These are phyloP conservation scores for Premnoplex brunnescens DNA, from an alignment of 2,797 vertebrate species.

Conservation along the genomic window DNA sequence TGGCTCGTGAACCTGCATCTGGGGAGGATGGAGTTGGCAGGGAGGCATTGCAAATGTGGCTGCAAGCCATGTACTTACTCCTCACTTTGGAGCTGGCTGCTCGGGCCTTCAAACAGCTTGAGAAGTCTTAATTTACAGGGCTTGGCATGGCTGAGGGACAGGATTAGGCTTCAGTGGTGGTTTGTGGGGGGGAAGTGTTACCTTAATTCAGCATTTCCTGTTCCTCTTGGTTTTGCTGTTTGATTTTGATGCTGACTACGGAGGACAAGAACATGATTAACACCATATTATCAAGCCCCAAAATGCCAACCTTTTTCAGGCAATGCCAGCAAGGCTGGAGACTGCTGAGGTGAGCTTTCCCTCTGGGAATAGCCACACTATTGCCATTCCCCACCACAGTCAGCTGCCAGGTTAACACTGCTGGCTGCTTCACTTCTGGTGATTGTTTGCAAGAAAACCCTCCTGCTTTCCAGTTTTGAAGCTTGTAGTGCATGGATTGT, in stretches of 20 bases:
- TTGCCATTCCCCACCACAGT: not conserved
- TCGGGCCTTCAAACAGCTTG: conserved; percentile 2
- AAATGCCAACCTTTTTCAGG: not conserved
- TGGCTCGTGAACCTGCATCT: conserved; percentile 40
- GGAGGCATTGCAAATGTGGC: conserved; percentile 3
- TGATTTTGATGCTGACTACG: not conserved
- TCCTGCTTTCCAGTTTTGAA: not conserved
- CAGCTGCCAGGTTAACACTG: not conserved
- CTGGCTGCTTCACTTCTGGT: not conserved
- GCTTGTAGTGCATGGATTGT: not conserved
- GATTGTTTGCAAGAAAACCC: not conserved
- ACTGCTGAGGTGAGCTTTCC: not conserved
- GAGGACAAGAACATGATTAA: not conserved
- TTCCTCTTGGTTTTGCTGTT: not conserved
- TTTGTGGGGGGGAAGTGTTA: conserved; percentile 6
- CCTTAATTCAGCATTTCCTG: conserved; percentile 26
- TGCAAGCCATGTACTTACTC: not conserved
- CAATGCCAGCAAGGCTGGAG: not conserved
- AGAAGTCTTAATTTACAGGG: not conserved
- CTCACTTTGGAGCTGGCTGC: conserved; percentile 1
- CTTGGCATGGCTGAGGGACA: conserved; percentile 6
- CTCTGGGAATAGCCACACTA: not conserved
- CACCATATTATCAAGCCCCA: not conserved
- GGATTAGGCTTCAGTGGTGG: not conserved
- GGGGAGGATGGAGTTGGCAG: not conserved